Evolutionary conservation across 2,888 invertebrate genomes (phyloP), one percentile per base, ranked within the genome.

Genomic region (Metopia argyrocephala): DNA sequence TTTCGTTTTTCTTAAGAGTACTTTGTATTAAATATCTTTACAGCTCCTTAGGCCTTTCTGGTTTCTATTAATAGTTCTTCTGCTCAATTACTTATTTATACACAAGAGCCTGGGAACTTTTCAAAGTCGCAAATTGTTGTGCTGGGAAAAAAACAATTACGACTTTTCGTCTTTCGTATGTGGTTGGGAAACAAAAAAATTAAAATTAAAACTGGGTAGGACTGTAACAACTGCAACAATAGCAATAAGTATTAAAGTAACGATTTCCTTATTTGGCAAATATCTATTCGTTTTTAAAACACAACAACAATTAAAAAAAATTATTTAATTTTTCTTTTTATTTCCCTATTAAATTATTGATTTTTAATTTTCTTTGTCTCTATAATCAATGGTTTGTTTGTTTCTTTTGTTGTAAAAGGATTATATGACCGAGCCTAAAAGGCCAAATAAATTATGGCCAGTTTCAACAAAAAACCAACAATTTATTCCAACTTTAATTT

Each of bases 361-460:
- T 79, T 70, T 76, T 70, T 20, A 76, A 59, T 68, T 75, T 70
- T 59, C 20, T 71, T 12, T 15, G 50, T 31, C 46, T 57, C 25
- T 9, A 45, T 21, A 18, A 59, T 45, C 65, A 5, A 4, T 54
- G 9, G 25, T 20, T 73, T 68, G n/a, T 56, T 15, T 31, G 69
- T 70, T 50, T 50, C 28, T 62, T 38, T 20, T 69, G 3, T 45
- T 25, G 28, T 48, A 3, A 20, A 48, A 20, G 57, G n/a, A 25
- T 31, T 1, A 71, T 57, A 59, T 25, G 7, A 5, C 21, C 25
- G 20, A 50, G n/a, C n/a, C 38, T 38, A 15, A n/a, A 20, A 65
- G 48, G 20, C 18, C 0, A 4, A 62, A 50, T 15, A 62, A 69
- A 57, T 38, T 38, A 61, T 27, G 45, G 54, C 59, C 46, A 48